Base-by-base conservation (phyloP, 2,113 vertebrate species). In the Saiga tatarica region DNA sequence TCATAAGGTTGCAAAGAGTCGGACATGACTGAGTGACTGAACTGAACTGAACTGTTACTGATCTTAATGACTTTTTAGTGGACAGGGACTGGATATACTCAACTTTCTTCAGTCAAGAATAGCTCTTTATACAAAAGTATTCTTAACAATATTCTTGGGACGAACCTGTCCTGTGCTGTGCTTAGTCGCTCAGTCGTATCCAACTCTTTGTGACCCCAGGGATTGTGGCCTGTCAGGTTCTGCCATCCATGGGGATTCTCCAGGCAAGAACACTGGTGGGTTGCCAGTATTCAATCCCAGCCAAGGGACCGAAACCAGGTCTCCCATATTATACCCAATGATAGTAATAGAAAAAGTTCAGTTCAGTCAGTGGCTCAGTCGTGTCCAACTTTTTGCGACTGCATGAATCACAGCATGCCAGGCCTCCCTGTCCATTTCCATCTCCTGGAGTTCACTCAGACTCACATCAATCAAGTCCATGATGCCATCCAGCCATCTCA, bases 111-210 rank as follows among this genome's bases (percentile, higher is more conserved):
- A n/a, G 62, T 5, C 33, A 42, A 42, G n/a, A 10, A n/a, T 53
- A 62, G 2, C 15, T 94, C 16, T 71, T 78, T 39, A 90, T 55
- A 10, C 42, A 86, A 79, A 84, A 11, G 55, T 12, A 55, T 17
- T 64, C 7, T 74, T 91, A 42, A 71, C 8, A 76, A 82, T 67
- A 59, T 30, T 9, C n/a, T 28, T 86, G 30, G 55, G 14, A 78
- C 47, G 36, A 94, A 7, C 9, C 10, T 45, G 39, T 11, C 10
- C n/a, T 71, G 10, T 23, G n/a, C n/a, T 39, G 2, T 9, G 45
- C 28, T 39, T 13, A 42, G 36, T 13, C 1, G 0, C 21, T 42
- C 36, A 25, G n/a, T 71, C 1, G 0, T 74, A 39, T 14, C 11
- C 36, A 74, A 6, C 19, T 74, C 36, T 74, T 39, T 1, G 67